Base-by-base conservation (phyloP, 2,888 invertebrate species). In the Latheticus oryzae region DNA sequence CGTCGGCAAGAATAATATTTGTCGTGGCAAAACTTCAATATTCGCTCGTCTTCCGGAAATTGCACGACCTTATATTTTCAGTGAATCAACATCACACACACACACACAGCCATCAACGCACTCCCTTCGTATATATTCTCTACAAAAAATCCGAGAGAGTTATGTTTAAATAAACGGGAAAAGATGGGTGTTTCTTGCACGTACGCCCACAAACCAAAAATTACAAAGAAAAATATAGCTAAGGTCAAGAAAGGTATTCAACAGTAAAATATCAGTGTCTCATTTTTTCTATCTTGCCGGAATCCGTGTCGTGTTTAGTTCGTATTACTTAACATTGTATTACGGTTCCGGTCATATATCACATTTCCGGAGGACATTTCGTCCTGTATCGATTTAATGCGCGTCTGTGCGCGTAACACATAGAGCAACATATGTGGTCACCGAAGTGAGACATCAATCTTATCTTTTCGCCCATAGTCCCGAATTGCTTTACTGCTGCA, bases 381-480 rank as follows among this genome's bases (percentile, higher is more conserved):
- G 60, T 58, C 61, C 62, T 67, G 64, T 68, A 68, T 70, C 68
- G 70, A 69, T 69, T 68, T 51, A 50, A 58, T 52, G 55, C 43
- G 53, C 32, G 52, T n/a, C n/a, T n/a, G n/a, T 32, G 11, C 13
- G 9, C 17, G 4, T 5, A 7, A 32, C 12, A 3, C 16, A 21
- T 9, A 59, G 62, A 60, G 62, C 65, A 66, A 65, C 70, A 70
- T 69, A 70, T 71, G 72, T 69, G 72, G 73, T 73, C 71, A 72
- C 71, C 69, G 64, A 67, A 72, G 70, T 71, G 69, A 72, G 72
- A 71, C 72, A 73, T 73, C 73, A 73, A 73, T 72, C 73, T 73
- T 72, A 68, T 67, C 68, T 69, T 53, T 61, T 58, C 53, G 58
- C 59, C 37, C 54, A 48, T 60, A 61, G 57, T 66, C 63, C 58